Evolutionary conservation across 2,888 invertebrate species (phyloP).

Genomic region (Exocentrus adspersus): DNA sequence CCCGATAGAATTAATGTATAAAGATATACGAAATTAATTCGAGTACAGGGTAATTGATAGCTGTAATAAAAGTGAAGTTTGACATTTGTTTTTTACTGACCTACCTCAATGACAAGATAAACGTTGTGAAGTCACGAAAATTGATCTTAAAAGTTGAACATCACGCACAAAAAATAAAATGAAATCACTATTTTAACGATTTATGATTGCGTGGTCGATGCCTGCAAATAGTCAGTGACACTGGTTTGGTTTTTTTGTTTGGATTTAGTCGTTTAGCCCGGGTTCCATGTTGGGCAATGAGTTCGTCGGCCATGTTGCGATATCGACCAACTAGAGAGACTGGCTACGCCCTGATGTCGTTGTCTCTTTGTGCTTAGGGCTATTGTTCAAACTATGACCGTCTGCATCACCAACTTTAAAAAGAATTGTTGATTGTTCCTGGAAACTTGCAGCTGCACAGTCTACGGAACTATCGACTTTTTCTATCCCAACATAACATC

Average conservation of each 20-base stretch:
- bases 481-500: constrained; percentile 3
- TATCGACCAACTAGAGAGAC: constrained; percentile 61
- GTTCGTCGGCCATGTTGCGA: constrained; percentile 61
- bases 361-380: constrained; percentile 50
- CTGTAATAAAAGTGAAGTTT: constrained; percentile 29
- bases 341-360: constrained; percentile 60
- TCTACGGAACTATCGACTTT: constrained; percentile 18
- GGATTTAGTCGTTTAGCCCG: constrained; percentile 45
- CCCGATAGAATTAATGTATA: constrained; percentile 18
- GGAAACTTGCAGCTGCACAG: constrained; percentile 44
- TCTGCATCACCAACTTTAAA: constrained; percentile 33
- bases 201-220: constrained; percentile 42
- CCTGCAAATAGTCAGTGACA: constrained; percentile 57
- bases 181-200: constrained; percentile 40
- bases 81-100: constrained; percentile 45
- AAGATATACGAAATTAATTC: constrained; percentile 20
- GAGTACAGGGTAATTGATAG: constrained; percentile 25
- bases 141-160: constrained; percentile 27
- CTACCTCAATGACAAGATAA: constrained; percentile 48
- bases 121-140: constrained; percentile 30
- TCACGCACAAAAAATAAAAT: constrained; percentile 38
- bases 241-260: constrained; percentile 55
- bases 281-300: constrained; percentile 57
- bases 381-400: constrained; percentile 45
- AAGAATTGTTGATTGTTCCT: constrained; percentile 40